Conservation (phyloP, 2,113 vertebrate genomes). For the Plecturocebus donacophilus region DNA sequence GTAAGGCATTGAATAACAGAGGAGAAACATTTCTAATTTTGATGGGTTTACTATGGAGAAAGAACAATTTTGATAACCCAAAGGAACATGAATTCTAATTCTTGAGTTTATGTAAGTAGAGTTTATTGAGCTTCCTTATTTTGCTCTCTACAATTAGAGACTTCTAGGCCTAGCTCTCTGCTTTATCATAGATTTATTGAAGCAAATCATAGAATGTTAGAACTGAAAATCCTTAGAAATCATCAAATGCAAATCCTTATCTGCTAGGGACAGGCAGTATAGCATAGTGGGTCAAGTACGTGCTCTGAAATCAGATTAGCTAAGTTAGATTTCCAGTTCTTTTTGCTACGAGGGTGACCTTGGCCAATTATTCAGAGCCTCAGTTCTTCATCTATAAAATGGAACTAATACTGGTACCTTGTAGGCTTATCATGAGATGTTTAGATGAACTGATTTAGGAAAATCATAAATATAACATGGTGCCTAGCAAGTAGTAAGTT, state of each 20-base stretch:
- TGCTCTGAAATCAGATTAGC: not conserved
- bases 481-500: not conserved
- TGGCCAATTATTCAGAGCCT: not conserved
- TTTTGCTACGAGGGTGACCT: not conserved
- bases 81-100: not conserved
- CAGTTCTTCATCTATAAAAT: not conserved
- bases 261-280: not conserved
- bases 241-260: not conserved
- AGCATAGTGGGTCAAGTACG: not conserved
- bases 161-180: not conserved
- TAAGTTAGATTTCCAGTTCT: not conserved
- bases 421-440: not conserved
- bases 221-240: not conserved
- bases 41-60: not conserved
- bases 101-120: not conserved
- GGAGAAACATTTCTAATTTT: slow-evolving; percentile 29
- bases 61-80: not conserved
- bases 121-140: slow-evolving; percentile 16
- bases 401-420: not conserved
- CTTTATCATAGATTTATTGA: not conserved
- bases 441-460: not conserved
- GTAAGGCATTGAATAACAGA: not conserved
- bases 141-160: not conserved
- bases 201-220: not conserved
- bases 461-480: not conserved